Evolutionary conservation across 1,140 invertebrate species (phyloP).

Genomic region (Paracyclopina nana): DNA sequence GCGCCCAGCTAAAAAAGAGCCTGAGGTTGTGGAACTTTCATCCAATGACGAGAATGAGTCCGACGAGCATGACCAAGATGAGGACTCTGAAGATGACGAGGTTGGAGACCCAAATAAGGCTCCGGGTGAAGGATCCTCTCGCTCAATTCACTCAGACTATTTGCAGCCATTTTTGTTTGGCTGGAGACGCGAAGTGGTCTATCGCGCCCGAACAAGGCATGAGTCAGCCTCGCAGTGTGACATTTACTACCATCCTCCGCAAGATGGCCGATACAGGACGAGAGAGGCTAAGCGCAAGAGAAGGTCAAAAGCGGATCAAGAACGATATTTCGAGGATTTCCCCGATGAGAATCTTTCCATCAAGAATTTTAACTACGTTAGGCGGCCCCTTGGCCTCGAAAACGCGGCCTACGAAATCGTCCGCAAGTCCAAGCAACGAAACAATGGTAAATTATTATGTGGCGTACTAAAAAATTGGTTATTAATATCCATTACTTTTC

Average conservation of each 20-base stretch:
- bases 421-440: not conserved
- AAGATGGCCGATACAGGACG: not conserved
- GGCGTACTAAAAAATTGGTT: no score
- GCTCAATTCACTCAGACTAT: not conserved
- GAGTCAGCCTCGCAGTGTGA: not conserved
- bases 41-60: not conserved
- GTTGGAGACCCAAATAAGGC: not conserved
- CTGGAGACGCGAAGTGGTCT: conserved; percentile 3
- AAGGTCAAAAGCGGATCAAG: conserved; percentile 3
- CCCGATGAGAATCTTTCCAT: not conserved
- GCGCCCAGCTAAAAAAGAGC: no score
- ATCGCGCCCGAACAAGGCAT: not conserved
- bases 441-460: no score
- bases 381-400: conserved; percentile 9
- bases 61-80: not conserved
- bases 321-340: conserved; percentile 11
- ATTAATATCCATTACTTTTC: no score
- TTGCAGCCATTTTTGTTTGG: not conserved
- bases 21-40: not conserved
- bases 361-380: conserved; percentile 13
- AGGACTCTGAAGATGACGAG: not conserved
- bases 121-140: not conserved
- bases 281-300: conserved; percentile 6
- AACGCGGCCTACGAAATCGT: conserved; percentile 15
- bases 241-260: conserved; percentile 8